These are phyloP conservation scores for Stratiomys singularior DNA, from an alignment of 2,888 invertebrate genomes.

Conservation along the genomic window DNA sequence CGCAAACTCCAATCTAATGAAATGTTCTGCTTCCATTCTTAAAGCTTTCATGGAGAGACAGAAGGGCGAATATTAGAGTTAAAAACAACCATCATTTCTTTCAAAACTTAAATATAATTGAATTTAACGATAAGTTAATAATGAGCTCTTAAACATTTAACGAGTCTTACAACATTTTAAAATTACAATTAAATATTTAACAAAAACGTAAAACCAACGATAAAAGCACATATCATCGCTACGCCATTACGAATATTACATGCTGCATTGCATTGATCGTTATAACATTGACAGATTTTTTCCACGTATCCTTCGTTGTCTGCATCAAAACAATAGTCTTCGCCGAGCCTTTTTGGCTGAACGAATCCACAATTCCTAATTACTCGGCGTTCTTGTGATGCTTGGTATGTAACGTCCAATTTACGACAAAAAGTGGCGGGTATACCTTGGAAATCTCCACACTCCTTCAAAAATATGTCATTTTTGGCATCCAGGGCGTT, in stretches of 20 bases:
- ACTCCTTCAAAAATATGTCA: slow-evolving; percentile 67
- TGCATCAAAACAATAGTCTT: slow-evolving; percentile 69
- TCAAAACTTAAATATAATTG: too few relatives aligned
- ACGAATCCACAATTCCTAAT: slow-evolving; percentile 71
- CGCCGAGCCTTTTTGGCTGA: slow-evolving; percentile 37
- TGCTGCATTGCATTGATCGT: slow-evolving; percentile 70
- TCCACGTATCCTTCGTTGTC: slow-evolving; percentile 74
- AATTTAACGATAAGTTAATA: too few relatives aligned
- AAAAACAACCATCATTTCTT: too few relatives aligned
- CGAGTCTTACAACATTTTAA: too few relatives aligned
- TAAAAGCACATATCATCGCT: neutral
- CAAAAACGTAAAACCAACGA: slow-evolving; percentile 11
- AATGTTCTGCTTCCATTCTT: too few relatives aligned
- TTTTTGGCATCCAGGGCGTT: slow-evolving; percentile 65
- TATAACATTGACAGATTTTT: slow-evolving; percentile 72
- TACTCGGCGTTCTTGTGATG: slow-evolving; percentile 65
- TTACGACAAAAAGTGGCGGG: slow-evolving; percentile 75
- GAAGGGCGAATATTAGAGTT: too few relatives aligned
- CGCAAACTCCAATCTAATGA: too few relatives aligned
- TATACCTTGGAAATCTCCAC: slow-evolving; percentile 55
- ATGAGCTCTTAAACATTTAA: too few relatives aligned
- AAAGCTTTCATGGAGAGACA: too few relatives aligned
- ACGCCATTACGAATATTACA: slow-evolving; percentile 40
- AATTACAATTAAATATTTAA: neutral
- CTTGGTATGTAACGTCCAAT: slow-evolving; percentile 71